These are phyloP conservation scores for Acrocera orbiculus DNA, from an alignment of 2,888 invertebrate genomes.

Conservation along the genomic window DNA sequence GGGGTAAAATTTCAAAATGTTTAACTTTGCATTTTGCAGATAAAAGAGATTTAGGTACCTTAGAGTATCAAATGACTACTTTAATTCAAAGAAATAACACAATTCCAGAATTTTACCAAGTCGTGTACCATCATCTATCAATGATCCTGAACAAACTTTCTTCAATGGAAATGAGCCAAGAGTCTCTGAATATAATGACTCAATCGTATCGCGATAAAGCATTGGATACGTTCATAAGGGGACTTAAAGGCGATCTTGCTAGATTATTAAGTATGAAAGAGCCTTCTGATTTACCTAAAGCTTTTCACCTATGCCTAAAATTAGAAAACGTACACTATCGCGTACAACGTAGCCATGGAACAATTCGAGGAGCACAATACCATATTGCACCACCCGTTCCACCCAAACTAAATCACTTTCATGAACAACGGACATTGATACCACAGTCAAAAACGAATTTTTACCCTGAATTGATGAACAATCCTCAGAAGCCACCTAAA, in stretches of 20 bases:
- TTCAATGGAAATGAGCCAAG: conserved; percentile 11
- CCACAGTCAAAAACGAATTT: too few species aligned
- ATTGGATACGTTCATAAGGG: conserved; percentile 13
- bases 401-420: background rate
- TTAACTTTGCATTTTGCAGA: conserved; percentile 9
- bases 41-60: conserved; percentile 9
- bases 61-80: conserved; percentile 11
- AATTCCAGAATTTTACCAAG: conserved; percentile 13
- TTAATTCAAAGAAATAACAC: conserved; percentile 8
- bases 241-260: conserved; percentile 10
- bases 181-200: conserved; percentile 9
- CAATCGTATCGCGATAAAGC: conserved; percentile 12
- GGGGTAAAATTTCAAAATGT: conserved; percentile 5
- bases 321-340: conserved; percentile 2
- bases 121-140: conserved; percentile 13
- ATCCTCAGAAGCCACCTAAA: background rate
- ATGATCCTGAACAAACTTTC: conserved; percentile 14
- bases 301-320: conserved; percentile 1
- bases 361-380: background rate
- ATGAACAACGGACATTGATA: background rate
- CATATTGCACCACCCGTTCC: conserved; percentile 2
- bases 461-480: conserved; percentile 2
- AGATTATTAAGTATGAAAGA: conserved; percentile 5
- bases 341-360: background rate
- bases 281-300: conserved; percentile 2